These are phyloP conservation scores for Paramormyrops hopkinsi DNA, from an alignment of 2,797 vertebrate species.

Conservation along the genomic window DNA sequence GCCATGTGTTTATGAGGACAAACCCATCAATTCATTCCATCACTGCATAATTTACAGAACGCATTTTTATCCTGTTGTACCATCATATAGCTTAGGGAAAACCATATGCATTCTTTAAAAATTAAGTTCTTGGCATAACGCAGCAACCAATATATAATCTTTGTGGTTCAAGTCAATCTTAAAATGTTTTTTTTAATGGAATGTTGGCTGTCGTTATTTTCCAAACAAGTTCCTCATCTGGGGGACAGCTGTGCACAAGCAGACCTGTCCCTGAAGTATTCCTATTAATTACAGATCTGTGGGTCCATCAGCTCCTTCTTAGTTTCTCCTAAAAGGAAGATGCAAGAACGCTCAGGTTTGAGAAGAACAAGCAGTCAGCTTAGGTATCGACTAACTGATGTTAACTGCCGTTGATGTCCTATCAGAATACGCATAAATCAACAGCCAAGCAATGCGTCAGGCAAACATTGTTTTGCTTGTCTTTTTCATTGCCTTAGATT, in stretches of 20 bases:
- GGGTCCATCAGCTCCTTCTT: background rate
- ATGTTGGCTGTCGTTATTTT: background rate
- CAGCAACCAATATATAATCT: background rate
- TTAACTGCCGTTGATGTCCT: background rate
- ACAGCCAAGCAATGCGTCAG: background rate
- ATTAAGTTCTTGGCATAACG: background rate
- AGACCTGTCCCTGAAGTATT: background rate
- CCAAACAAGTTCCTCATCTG: slow-evolving; percentile 8
- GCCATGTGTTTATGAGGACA: background rate
- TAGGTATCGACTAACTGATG: background rate
- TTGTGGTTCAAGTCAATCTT: background rate
- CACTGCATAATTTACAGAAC: background rate
- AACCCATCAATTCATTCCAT: background rate
- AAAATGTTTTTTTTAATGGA: slow-evolving; percentile 8
- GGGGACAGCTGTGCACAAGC: background rate
- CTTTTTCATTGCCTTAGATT: background rate
- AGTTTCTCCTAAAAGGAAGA: background rate
- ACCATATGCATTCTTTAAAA: background rate
- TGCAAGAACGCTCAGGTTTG: background rate
- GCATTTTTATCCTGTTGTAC: background rate
- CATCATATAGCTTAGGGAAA: background rate
- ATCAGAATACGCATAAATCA: background rate
- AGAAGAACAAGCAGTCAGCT: background rate
- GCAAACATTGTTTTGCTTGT: background rate
- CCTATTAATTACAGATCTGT: background rate